phyloP scores from a whole-genome alignment of 2,888 invertebrate species.

The Microchrysa polita region DNA sequence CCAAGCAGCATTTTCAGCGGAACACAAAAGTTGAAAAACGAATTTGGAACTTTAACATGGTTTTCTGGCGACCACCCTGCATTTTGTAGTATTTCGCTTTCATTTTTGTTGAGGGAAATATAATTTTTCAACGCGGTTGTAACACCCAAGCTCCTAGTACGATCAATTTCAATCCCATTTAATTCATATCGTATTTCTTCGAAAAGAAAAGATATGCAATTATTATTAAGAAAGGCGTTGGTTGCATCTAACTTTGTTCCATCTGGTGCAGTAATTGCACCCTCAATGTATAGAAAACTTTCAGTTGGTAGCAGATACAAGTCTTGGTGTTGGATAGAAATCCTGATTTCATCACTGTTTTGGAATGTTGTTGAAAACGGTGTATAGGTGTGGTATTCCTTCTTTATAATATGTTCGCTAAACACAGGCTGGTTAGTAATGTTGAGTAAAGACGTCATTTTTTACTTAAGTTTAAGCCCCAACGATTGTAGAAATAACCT shows the following conservation, averaged over 20 bases:
- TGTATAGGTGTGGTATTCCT: conserved; percentile 54
- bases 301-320: conserved; percentile 54
- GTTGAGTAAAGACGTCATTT: conserved; percentile 50
- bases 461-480: conserved; percentile 46
- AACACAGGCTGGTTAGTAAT: conserved; percentile 45
- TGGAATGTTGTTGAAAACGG: conserved; percentile 50
- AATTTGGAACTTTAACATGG: conserved; percentile 44
- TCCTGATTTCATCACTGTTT: conserved; percentile 58
- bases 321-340: conserved; percentile 56
- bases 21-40: conserved; percentile 55
- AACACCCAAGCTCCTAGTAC: conserved; percentile 51
- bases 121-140: conserved; percentile 56
- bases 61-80: conserved; percentile 53
- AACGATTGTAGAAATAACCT: conserved; percentile 46
- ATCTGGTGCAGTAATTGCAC: conserved; percentile 48
- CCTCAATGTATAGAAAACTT: conserved; percentile 54
- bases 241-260: conserved; percentile 43
- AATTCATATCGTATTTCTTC: conserved; percentile 58
- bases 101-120: conserved; percentile 54
- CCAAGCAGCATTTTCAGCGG: conserved; percentile 57
- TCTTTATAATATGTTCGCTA: conserved; percentile 53
- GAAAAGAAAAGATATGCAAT: conserved; percentile 55
- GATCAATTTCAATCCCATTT: conserved; percentile 58
- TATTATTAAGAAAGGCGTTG: too few species aligned
- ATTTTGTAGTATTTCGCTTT: conserved; percentile 53